phyloP scores from a whole-genome alignment of 1,140 invertebrate genomes.

The Drosophila punjabiensis region DNA sequence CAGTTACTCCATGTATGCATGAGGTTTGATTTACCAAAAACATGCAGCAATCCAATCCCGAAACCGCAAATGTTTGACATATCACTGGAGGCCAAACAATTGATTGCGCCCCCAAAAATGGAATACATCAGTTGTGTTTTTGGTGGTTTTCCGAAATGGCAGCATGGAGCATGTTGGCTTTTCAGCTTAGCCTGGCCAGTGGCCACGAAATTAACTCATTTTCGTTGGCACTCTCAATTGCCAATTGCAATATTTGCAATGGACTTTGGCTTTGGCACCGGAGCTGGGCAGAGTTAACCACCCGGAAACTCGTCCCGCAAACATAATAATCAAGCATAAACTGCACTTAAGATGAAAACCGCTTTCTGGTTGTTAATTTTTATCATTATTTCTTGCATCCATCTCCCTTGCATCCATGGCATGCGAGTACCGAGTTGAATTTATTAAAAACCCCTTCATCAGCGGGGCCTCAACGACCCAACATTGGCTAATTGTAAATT shows the following conservation, averaged over 20 bases:
- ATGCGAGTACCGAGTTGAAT: constrained; percentile 45
- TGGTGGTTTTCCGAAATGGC: background rate
- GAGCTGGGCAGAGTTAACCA: constrained; percentile 38
- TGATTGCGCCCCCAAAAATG: constrained; percentile 20
- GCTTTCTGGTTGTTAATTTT: constrained; percentile 60
- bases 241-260: constrained; percentile 15
- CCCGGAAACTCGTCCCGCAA: constrained; percentile 70
- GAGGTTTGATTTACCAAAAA: constrained; percentile 33
- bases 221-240: constrained; percentile 9
- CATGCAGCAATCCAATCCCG: constrained; percentile 16
- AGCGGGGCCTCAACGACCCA: constrained; percentile 34
- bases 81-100: constrained; percentile 29
- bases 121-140: constrained; percentile 11
- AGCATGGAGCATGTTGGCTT: constrained; percentile 21
- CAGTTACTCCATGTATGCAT: constrained; percentile 25
- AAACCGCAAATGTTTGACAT: constrained; percentile 40
- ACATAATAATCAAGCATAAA: constrained; percentile 78
- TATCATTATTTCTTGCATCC: constrained; percentile 36
- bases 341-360: constrained; percentile 73
- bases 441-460: constrained; percentile 60
- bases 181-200: constrained; percentile 15
- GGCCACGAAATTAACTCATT: constrained; percentile 42
- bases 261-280: constrained; percentile 16
- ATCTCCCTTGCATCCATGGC: constrained; percentile 25
- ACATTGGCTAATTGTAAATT: constrained; percentile 75